A percentile compares a stretch with the other conserved stretches of the same genome.
These are phyloP conservation scores for Paramacrobiotus metropolitanus DNA, from an alignment of 1,140 invertebrate genomes.

Conservation along the genomic window DNA sequence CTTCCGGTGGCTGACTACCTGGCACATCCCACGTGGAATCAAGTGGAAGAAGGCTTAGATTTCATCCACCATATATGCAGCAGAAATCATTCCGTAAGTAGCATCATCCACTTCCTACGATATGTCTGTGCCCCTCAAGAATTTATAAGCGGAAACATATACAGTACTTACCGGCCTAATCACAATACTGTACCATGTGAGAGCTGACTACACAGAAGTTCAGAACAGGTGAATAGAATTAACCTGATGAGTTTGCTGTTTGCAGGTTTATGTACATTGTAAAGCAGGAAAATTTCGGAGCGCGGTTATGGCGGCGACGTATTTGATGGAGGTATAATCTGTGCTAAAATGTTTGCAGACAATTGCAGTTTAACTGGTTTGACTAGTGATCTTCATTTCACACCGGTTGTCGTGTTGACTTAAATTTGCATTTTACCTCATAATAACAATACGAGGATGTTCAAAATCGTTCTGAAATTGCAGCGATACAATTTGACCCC, in stretches of 20 bases:
- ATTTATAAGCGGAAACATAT: too few species aligned
- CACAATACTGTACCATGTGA: too few species aligned
- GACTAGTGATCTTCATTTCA: background rate
- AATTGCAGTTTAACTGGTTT: background rate
- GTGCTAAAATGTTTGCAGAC: background rate
- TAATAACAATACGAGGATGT: background rate
- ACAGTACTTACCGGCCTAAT: too few species aligned
- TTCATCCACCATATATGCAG: background rate
- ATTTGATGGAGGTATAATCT: background rate
- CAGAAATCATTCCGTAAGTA: background rate
- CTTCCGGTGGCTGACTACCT: background rate
- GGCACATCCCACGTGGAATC: background rate
- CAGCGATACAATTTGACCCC: background rate
- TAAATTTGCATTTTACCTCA: background rate
- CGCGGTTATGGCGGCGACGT: background rate
- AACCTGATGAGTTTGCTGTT: too few species aligned
- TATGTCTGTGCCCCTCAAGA: too few species aligned
- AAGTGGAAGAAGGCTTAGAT: background rate
- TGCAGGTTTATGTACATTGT: background rate
- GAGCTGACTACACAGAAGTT: too few species aligned
- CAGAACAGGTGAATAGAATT: too few species aligned
- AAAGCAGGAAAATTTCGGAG: background rate
- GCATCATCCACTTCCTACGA: too few species aligned
- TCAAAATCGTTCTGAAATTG: background rate
- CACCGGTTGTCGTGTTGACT: background rate